Percentiles rank a stretch among this genome's conserved stretches.
Evolutionary conservation across 1,140 invertebrate genomes (phyloP).

Genomic region (Bombus waltoni): DNA sequence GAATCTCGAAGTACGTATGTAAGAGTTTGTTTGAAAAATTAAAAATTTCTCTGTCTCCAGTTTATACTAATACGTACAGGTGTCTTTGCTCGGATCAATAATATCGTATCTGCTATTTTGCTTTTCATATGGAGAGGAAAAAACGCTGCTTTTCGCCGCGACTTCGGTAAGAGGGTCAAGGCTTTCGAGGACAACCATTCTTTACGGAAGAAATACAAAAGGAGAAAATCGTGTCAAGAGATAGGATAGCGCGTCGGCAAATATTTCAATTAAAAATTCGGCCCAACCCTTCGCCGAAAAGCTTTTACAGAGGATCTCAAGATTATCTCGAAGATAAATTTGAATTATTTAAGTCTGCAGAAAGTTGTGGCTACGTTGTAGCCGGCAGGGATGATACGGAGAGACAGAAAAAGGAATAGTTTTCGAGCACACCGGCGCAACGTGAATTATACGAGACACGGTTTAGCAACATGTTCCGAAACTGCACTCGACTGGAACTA

Average conservation of each 20-base stretch:
- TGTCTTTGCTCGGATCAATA: too few species aligned
- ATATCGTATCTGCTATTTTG: too few species aligned
- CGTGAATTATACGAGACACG: conserved; percentile 1
- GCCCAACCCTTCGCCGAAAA: background rate
- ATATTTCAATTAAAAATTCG: background rate
- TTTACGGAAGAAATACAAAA: background rate
- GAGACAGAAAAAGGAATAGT: background rate
- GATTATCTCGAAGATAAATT: background rate
- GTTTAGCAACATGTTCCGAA: background rate
- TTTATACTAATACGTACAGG: too few species aligned
- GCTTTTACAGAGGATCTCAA: background rate
- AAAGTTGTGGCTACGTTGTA: background rate
- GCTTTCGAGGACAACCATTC: too few species aligned
- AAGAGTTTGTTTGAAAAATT: too few species aligned
- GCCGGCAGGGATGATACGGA: background rate
- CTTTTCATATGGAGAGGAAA: too few species aligned
- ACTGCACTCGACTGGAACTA: background rate
- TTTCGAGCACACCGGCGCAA: background rate
- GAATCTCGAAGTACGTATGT: too few species aligned
- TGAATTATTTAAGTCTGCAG: background rate
- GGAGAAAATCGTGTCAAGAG: background rate
- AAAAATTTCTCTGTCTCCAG: too few species aligned
- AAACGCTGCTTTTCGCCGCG: too few species aligned
- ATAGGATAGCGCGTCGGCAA: background rate
- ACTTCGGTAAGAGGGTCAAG: too few species aligned